Evolutionary conservation across 2,113 vertebrate species (phyloP), one percentile per base, ranked within the genome.

Genomic region (Mustela lutreola): DNA sequence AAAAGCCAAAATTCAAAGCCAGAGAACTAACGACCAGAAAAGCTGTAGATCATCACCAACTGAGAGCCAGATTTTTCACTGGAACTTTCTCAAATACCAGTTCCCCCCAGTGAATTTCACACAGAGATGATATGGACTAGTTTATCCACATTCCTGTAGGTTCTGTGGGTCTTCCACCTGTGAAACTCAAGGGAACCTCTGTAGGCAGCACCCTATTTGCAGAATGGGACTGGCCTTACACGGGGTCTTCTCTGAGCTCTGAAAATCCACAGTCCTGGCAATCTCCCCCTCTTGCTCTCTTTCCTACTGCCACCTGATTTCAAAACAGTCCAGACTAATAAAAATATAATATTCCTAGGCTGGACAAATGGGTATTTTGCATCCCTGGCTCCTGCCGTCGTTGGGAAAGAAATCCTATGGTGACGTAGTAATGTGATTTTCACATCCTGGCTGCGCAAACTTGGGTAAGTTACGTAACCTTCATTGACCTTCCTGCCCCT

Each of bases 1-100:
- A 93, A 96, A 97, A 92, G 76, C 73, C 85, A 88, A 90, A 70
- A 84, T 10, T 82, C 82, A 95, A 92, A 94, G 53, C 58, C 87
- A 85, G 50, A 83, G 58, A 60, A 31, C 42, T 92, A 75, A 83
- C 24, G 4, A 71, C 75, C 85, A 31, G 65, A 62, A 94, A 73
- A 80, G 71, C 92, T 62, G 39, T 71, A 71, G 62, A 60, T 58
- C 87, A 87, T 24, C 39, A 28, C 42, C 93, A 56, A 60, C 24
- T 2, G 31, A 62, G 75, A 82, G 95, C 70, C 76, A 78, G 18
- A 71, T 48, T 76, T 83, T 70, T 56, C 91, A 79, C 28, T 39
- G 58, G 50, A 86, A 96, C 53, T 75, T 95, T 81, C 71, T 94
- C 76, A 73, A 93, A 12, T 67, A 18, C 16, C 82, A n/a, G 65